Percentiles rank a stretch among this genome's conserved stretches.
Conservation (phyloP, 2,888 invertebrate genomes). For the Heteromurus nitidus region DNA sequence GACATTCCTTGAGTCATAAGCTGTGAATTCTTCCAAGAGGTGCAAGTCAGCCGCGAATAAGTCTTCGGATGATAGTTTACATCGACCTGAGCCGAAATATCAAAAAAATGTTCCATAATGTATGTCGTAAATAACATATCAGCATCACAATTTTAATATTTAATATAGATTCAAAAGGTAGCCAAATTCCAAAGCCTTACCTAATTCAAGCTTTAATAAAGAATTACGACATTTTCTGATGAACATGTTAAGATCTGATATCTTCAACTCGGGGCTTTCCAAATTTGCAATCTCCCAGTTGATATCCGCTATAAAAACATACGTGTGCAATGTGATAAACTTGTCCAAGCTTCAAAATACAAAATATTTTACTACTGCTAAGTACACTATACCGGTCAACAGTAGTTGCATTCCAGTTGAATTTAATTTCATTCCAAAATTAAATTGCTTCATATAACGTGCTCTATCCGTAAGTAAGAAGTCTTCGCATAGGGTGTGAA, state of each 20-base stretch:
- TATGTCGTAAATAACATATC: too few relatives aligned
- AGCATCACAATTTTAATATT: too few relatives aligned
- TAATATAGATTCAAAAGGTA: too few relatives aligned
- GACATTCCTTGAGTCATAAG: slow-evolving; percentile 23
- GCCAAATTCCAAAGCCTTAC: too few relatives aligned
- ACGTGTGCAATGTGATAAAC: too few relatives aligned
- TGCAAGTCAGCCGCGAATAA: slow-evolving; percentile 14
- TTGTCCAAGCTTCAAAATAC: too few relatives aligned
- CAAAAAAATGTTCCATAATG: too few relatives aligned
- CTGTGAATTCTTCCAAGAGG: slow-evolving; percentile 5
- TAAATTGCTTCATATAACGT: slow-evolving; percentile 33
- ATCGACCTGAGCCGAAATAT: slow-evolving; percentile 36
- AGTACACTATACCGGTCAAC: slow-evolving; percentile 31
- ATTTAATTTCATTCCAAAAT: slow-evolving; percentile 51
- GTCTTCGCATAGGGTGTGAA: slow-evolving; percentile 43
- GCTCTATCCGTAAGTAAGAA: slow-evolving; percentile 31
- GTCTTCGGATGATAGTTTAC: slow-evolving; percentile 30
- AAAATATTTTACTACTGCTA: too few relatives aligned
- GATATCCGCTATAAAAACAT: slow-evolving; percentile 26
- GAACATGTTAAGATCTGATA: slow-evolving; percentile 23
- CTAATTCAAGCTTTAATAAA: slow-evolving; percentile 27
- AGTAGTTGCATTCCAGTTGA: slow-evolving; percentile 26
- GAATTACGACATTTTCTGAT: slow-evolving; percentile 17
- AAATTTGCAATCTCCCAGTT: slow-evolving; percentile 36
- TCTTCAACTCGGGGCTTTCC: slow-evolving; percentile 48